Base-by-base conservation (phyloP, 35 echinoderm and acorn worm genomes). In the Chiridota heheva region DNA sequence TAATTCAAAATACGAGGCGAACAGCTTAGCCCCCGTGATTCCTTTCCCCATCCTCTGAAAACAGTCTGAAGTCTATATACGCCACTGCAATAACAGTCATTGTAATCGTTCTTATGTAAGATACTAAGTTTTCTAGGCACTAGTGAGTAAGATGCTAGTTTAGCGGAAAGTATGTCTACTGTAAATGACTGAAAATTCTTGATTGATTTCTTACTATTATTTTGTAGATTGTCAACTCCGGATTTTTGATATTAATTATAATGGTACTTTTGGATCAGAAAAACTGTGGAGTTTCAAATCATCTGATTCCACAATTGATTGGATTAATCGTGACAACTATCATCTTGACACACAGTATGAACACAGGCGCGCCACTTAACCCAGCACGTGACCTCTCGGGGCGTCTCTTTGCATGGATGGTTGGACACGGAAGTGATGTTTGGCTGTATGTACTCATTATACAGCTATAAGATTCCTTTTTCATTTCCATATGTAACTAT, bases 321-420 rank as follows among this genome's bases (percentile, higher is more conserved):
- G 69, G 69, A 18, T 7, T 49, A 5, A 0, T 72, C 2, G 69
- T 72, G 17, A 46, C 69, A 4, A 44, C 35, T 40, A 46, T 72
- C 20, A 43, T 43, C 20, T 44, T 72, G 3, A 46, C 69, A 18
- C 49, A 72, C 5, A 44, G 69, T 47, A 30, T 26, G 17, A 72
- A 46, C 25, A 44, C 69, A 3, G 42, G 69, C 5, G 69, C 69
- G 10, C 69, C 69, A 10, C 69, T 72, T 26, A 72, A 72, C 36
- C 69, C 69, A 47, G 69, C 69, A 26, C 40, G 69, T 44, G 69
- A 72, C 42, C 32, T 72, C 6, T 16, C 69, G 15, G 69, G 69
- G 0, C 18, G 69, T 28, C 30, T 72, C 37, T 40, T 72, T 40
- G 44, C 40, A 5, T 13, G 3, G 10, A 24, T 46, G 1, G 42